phyloP scores from a whole-genome alignment of 1,140 invertebrate genomes.

The Euwallacea fornicatus region DNA sequence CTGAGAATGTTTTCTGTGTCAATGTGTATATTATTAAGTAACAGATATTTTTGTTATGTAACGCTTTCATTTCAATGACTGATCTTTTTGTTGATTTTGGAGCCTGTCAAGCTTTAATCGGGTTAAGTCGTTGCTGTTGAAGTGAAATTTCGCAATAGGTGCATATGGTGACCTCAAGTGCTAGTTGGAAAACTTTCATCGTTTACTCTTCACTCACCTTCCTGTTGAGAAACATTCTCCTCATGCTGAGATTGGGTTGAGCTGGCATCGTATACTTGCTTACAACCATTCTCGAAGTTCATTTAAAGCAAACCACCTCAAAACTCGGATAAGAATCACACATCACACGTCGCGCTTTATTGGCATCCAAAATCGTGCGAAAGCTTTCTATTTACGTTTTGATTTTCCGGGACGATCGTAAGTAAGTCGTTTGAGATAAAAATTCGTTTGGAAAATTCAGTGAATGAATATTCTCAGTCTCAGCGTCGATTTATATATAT shows the following conservation, averaged over 20 bases:
- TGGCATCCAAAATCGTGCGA: constrained; percentile 16
- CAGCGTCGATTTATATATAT: constrained; percentile 17
- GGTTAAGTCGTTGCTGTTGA: too few relatives aligned
- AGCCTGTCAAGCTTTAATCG: too few relatives aligned
- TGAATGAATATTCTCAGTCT: constrained; percentile 10
- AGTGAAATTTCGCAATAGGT: neutral
- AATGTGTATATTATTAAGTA: too few relatives aligned
- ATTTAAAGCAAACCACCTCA: constrained; percentile 20
- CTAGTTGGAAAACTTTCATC: neutral
- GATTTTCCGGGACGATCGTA: constrained; percentile 1
- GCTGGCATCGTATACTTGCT: constrained; percentile 44
- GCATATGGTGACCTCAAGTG: neutral
- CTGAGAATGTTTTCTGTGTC: too few relatives aligned
- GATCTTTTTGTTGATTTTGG: too few relatives aligned
- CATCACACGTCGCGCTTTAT: constrained; percentile 22
- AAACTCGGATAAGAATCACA: constrained; percentile 20
- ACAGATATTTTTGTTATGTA: too few relatives aligned
- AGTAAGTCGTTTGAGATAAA: constrained; percentile 2
- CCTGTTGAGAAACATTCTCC: constrained; percentile 43
- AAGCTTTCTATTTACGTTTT: neutral
- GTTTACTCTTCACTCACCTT: constrained; percentile 31
- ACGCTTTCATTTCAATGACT: too few relatives aligned
- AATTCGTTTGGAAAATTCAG: constrained; percentile 1
- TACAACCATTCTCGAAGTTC: constrained; percentile 43
- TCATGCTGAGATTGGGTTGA: constrained; percentile 45